Evolutionary conservation across 30 jellyfish, hydroid and myxozoan species (phyloP).

Genomic region (Turritopsis rubra): DNA sequence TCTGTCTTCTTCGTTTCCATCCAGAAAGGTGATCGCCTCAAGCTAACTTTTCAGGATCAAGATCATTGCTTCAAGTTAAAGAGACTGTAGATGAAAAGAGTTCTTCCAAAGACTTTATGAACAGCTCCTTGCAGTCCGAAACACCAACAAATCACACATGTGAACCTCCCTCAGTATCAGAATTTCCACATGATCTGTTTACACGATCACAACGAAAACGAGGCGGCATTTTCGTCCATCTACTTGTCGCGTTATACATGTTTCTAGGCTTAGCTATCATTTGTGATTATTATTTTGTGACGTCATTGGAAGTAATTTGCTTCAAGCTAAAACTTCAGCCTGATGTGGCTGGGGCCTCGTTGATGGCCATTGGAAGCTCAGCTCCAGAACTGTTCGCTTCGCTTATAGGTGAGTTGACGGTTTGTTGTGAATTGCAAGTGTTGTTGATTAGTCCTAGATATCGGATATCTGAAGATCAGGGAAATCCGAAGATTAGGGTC

Average conservation of each 20-base stretch:
- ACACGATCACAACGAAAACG: slow-evolving; percentile 46
- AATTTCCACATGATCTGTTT: slow-evolving; percentile 73
- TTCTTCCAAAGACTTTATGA: background rate
- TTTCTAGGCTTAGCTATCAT: slow-evolving; percentile 76
- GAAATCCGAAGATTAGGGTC: too few relatives aligned
- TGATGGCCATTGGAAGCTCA: slow-evolving; percentile 97
- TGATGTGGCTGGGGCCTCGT: slow-evolving; percentile 98
- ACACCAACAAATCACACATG: slow-evolving; percentile 38
- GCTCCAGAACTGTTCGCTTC: slow-evolving; percentile 95
- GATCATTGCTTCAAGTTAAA: background rate
- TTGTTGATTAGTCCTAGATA: too few relatives aligned
- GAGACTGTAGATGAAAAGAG: background rate
- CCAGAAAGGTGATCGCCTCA: background rate
- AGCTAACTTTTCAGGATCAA: background rate
- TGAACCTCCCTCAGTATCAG: slow-evolving; percentile 58
- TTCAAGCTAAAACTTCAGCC: slow-evolving; percentile 61
- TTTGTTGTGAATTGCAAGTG: too few relatives aligned
- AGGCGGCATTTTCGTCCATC: slow-evolving; percentile 71
- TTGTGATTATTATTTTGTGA: slow-evolving; percentile 85
- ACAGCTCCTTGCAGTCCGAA: background rate
- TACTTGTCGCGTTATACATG: slow-evolving; percentile 69
- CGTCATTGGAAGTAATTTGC: slow-evolving; percentile 81
- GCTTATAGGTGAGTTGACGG: slow-evolving; percentile 53
- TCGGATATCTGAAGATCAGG: too few relatives aligned
- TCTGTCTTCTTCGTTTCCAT: background rate